Conservation (phyloP, 2,797 vertebrate genomes). For the Carapus acus region DNA sequence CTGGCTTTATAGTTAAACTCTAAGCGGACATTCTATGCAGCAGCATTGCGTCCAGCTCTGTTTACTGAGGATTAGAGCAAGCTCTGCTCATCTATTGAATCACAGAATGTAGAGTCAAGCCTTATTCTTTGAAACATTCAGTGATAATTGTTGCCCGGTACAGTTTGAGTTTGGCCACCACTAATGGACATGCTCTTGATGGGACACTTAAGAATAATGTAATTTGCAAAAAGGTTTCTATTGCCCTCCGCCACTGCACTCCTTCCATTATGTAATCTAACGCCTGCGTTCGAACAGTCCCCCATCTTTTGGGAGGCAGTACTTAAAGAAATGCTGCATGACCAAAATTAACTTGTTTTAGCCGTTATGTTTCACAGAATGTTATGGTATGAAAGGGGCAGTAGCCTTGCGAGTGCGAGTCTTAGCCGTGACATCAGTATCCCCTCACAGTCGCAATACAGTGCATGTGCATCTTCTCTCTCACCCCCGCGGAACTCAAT, state of each 20-base stretch:
- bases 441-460: conserved; percentile 25
- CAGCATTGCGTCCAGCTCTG: conserved; percentile 48
- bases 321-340: conserved; percentile 1
- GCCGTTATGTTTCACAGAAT: conserved; percentile 12
- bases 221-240: conserved; percentile 22
- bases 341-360: conserved; percentile 13
- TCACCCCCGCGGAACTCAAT: conserved; percentile 45
- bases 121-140: conserved; percentile 31
- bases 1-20: conserved; percentile 69
- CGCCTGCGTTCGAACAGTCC: conserved; percentile 14
- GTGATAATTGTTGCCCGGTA: conserved; percentile 21
- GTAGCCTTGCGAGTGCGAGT: conserved; percentile 20
- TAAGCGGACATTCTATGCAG: conserved; percentile 54
- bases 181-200: conserved; percentile 11
- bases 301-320: conserved; percentile 5
- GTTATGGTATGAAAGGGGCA: conserved; percentile 18
- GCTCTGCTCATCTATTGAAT: conserved; percentile 43
- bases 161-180: conserved; percentile 18
- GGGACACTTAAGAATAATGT: conserved; percentile 27
- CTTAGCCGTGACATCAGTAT: conserved; percentile 44
- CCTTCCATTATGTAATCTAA: conserved; percentile 10
- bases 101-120: conserved; percentile 24
- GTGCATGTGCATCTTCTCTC: conserved; percentile 51
- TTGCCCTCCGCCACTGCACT: conserved; percentile 5
- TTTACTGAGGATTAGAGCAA: conserved; percentile 61